Evolutionary conservation across 2,888 invertebrate genomes (phyloP).

Genomic region (Clivina fossor): DNA sequence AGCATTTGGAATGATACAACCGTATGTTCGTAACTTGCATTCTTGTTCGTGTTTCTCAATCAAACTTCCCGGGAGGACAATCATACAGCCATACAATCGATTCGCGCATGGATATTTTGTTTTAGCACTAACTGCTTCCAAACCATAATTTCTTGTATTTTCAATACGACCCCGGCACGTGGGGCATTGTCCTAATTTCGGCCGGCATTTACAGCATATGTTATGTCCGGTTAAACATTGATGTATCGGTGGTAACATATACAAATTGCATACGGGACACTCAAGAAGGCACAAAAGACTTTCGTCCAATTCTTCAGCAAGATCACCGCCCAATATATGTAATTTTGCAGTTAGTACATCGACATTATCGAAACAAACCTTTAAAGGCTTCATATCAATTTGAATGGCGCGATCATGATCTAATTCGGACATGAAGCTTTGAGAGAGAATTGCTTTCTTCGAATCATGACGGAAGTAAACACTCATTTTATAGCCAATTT

Average conservation of each 20-base stretch:
- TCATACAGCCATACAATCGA: constrained; percentile 39
- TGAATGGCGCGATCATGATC: constrained; percentile 32
- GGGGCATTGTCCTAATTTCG: constrained; percentile 47
- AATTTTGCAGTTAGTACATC: constrained; percentile 29
- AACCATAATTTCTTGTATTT: constrained; percentile 47
- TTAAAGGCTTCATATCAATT: constrained; percentile 44
- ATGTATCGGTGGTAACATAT: constrained; percentile 49
- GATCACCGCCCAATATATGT: constrained; percentile 8
- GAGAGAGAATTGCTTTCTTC: constrained; percentile 36
- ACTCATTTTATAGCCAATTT: constrained; percentile 44
- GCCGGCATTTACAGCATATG: constrained; percentile 46
- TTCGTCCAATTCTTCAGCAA: constrained; percentile 42
- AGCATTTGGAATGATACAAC: constrained; percentile 21
- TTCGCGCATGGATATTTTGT: constrained; percentile 47
- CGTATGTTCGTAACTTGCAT: constrained; percentile 22
- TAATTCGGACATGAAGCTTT: constrained; percentile 27
- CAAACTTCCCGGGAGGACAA: constrained; percentile 16
- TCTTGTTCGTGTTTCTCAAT: constrained; percentile 32
- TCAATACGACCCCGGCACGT: constrained; percentile 47
- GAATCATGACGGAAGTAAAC: constrained; percentile 45
- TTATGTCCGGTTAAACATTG: constrained; percentile 49
- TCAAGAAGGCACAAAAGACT: constrained; percentile 47
- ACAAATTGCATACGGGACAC: constrained; percentile 48
- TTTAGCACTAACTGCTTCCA: constrained; percentile 46
- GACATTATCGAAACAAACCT: constrained; percentile 36